Base-by-base conservation (phyloP, 2,888 invertebrate species). In the Punctoribates punctum region DNA sequence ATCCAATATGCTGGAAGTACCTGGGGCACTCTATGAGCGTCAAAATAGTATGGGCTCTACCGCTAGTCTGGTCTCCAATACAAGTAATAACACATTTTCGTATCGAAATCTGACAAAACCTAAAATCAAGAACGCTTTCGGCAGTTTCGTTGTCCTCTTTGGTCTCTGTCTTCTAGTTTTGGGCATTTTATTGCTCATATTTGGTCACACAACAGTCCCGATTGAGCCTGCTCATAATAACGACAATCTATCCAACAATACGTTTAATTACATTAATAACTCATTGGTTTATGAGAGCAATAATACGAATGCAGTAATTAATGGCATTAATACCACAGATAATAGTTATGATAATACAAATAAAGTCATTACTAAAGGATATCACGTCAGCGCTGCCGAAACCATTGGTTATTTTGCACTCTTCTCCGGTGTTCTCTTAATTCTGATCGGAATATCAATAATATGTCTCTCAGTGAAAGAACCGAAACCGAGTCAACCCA, bases 321-420 rank as follows among this genome's bases (percentile, higher is more conserved):
- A 57, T 57, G 23, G 25, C 15, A 57, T 2, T 57, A 57, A 9
- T 23, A 25, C 23, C 25, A 25, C 57, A 2, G 25, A 25, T 57
- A 48, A 48, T 15, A 25, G 23, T 13, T 11, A 23, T 25, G 9
- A 57, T 25, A 57, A 23, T 57, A 15, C 15, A 2, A 57, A 25
- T 57, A 23, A 6, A 25, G 25, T 6, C 4, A 25, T 23, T 48
- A 17, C 48, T 9, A n/a, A 17, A 8, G 57, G n/a, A 65, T 65
- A 65, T 20, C 23, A 70, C 23, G n/a, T 34, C 2, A 70, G 42
- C 13, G 46, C 70, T 46, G 38, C 20, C 13, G 46, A 70, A 46
- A 70, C 70, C 13, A 46, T 70, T 23, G 70, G 70, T 17, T 70
- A 70, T 70, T 70, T 70, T 70, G 23, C n/a, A n/a, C 46, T 70